Evolutionary conservation across 1,140 invertebrate genomes (phyloP), one percentile per base, ranked within the genome.

Genomic region (Diorhabda carinulata): DNA sequence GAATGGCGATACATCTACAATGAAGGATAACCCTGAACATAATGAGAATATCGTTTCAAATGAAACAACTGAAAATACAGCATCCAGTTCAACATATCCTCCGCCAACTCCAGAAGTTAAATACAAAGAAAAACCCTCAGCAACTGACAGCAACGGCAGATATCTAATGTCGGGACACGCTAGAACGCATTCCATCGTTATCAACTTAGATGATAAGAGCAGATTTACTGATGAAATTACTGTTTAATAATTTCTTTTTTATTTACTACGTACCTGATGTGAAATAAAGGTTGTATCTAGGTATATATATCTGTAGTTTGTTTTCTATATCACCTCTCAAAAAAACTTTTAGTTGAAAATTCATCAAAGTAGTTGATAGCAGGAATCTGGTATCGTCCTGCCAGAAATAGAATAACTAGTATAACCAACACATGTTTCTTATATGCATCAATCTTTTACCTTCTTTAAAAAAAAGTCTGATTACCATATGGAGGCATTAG

Each of bases 211-310:
- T 73, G 91, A 92, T 81, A 91, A 91, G 76, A 90, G 87, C 78
- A 84, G 90, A 67, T 92, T 91, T 78, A 91, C 90, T 4, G 91
- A 92, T 80, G 91, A 92, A 81, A 90, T 92, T 60, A 92, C 90
- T 45, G 91, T 92, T 69, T 92, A 86, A 86, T 61, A 57, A 47
- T 47, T 59, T 25, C 25, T 72, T 70, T 65, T 70, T 69, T 56
- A 58, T 68, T 72, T 71, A 66, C 59, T 44, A 65, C 72, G 70
- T 73, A 73, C 72, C 70, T 71, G 68, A 73, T 63, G 41, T 60
- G 42, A 59, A 68, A 68, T 68, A 69, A 71, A 69, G 72, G 72
- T 73, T 73, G 70, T 73, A 73, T 71, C 63, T 67, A 61, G 59
- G 43, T 60, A 67, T 67, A 25, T 44, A 59, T 42, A 52, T 4